These are phyloP conservation scores for Tamandua tetradactyla DNA, from an alignment of 2,797 vertebrate genomes.

Conservation along the genomic window DNA sequence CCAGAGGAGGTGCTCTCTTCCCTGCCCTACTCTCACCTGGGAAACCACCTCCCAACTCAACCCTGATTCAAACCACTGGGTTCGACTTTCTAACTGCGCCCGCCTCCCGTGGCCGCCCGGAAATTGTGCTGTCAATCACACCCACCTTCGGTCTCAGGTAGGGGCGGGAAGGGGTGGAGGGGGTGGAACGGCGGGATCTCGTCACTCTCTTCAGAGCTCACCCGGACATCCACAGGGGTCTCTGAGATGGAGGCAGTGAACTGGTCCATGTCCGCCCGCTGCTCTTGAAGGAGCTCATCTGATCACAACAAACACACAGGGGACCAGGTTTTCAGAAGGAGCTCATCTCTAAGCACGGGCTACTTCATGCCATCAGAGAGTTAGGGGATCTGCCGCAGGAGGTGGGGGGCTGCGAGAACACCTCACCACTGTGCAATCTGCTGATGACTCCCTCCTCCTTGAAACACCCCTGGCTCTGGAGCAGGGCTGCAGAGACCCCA, in stretches of 20 bases:
- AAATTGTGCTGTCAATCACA: not conserved
- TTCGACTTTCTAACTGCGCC: not conserved
- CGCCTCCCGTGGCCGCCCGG: not conserved
- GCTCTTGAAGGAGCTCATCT: slow-evolving; percentile 97
- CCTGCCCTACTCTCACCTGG: not conserved
- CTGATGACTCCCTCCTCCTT: accelerated
- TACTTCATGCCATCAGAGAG: no score
- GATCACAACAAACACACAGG: not conserved
- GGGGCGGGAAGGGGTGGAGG: slow-evolving; percentile 93
- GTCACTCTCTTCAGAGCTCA: slow-evolving; percentile 95
- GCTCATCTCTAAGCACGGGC: not conserved
- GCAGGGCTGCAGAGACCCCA: not conserved
- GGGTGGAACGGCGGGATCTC: slow-evolving; percentile 93
- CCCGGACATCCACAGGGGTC: slow-evolving; percentile 92
- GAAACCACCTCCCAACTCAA: not conserved
- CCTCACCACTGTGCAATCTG: not conserved
- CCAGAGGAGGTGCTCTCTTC: not conserved
- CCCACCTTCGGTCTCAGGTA: slow-evolving; percentile 93
- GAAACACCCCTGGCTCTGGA: accelerated
- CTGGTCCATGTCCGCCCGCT: slow-evolving; percentile 96
- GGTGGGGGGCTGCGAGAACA: accelerated
- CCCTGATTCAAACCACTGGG: not conserved
- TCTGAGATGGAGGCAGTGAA: slow-evolving; percentile 96
- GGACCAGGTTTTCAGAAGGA: not conserved
- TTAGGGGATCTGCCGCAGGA: no score